Percentiles rank a stretch among this genome's conserved stretches.
These are phyloP conservation scores for Meteorus cinctellus DNA, from an alignment of 2,888 invertebrate species.

Conservation along the genomic window DNA sequence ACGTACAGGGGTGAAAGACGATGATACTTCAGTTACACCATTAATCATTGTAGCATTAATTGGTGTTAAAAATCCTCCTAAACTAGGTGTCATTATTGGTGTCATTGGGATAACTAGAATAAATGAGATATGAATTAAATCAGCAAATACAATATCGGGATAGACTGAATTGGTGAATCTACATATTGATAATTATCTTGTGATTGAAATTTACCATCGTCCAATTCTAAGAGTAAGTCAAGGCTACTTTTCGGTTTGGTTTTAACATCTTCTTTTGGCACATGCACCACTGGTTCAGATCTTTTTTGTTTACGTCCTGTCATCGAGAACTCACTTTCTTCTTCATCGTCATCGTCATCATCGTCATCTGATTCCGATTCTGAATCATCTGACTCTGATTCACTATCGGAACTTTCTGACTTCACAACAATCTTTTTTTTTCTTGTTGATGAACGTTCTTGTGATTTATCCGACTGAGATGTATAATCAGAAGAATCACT, in stretches of 20 bases:
- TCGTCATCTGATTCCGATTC: conserved; percentile 63
- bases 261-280: conserved; percentile 57
- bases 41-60: conserved; percentile 67
- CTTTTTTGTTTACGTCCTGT: conserved; percentile 55
- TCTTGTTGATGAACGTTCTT: conserved; percentile 37
- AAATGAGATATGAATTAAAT: conserved; percentile 34
- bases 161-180: conserved; percentile 58
- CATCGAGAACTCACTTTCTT: conserved; percentile 61
- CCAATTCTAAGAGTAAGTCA: conserved; percentile 88
- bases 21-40: conserved; percentile 75
- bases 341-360: conserved; percentile 37
- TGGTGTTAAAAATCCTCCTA: conserved; percentile 85
- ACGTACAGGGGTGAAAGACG: conserved; percentile 78
- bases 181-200: background rate
- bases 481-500: conserved; percentile 70
- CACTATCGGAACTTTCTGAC: conserved; percentile 61
- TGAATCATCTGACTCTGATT: conserved; percentile 64
- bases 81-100: conserved; percentile 88
- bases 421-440: conserved; percentile 54
- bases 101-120: conserved; percentile 77
- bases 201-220: conserved; percentile 76
- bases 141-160: background rate
- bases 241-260: conserved; percentile 79
- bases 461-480: conserved; percentile 53
- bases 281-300: conserved; percentile 47